phyloP scores from a whole-genome alignment of 2,113 vertebrate species.

The Ondatra zibethicus region DNA sequence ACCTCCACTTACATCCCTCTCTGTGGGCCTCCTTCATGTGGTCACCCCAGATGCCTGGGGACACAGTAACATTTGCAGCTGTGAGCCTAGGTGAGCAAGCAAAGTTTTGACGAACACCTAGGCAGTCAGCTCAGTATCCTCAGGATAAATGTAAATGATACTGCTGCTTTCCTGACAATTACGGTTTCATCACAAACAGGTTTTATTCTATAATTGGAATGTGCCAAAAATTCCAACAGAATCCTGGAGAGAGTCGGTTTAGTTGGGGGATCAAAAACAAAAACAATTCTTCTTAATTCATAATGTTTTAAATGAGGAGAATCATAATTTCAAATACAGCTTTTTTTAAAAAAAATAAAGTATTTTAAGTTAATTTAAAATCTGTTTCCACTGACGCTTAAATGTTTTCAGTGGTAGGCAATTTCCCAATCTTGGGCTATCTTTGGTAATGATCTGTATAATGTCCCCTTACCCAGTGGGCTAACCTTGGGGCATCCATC shows the following conservation, averaged over 20 bases:
- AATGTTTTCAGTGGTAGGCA: neutral
- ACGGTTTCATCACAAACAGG: conserved; percentile 4
- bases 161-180: neutral
- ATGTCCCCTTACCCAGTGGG: fast-evolving
- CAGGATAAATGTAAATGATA: conserved; percentile 4
- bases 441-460: neutral
- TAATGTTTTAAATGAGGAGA: conserved; percentile 30
- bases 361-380: conserved; percentile 36
- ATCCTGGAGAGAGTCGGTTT: conserved; percentile 62
- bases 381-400: neutral
- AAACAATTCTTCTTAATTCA: neutral
- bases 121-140: neutral
- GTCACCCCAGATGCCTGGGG: neutral
- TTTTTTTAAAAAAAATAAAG: neutral
- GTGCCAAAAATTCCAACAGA: conserved; percentile 61
- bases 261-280: neutral
- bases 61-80: neutral
- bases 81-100: neutral
- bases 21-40: neutral
- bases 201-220: conserved; percentile 62
- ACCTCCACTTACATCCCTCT: neutral
- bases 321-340: conserved; percentile 45
- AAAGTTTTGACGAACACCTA: neutral
- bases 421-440: neutral
- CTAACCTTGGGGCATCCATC: neutral